Percentiles rank a stretch among this genome's conserved stretches.
phyloP scores from a whole-genome alignment of 2,888 invertebrate genomes.

The Eupithecia tripunctaria region DNA sequence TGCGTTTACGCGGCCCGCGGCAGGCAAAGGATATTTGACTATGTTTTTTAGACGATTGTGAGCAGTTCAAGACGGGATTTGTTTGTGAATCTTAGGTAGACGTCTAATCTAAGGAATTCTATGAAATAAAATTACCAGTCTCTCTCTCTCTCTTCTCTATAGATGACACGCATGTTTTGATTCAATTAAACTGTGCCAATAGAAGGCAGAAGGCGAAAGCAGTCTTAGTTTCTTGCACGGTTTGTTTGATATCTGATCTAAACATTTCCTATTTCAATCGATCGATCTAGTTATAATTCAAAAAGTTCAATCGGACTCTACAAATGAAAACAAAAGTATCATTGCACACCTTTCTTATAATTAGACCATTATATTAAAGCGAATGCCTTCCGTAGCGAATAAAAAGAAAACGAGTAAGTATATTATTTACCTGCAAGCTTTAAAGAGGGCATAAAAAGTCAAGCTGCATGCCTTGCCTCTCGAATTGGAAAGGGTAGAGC shows the following conservation, averaged over 20 bases:
- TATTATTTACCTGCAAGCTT: constrained; percentile 76
- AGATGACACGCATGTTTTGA: constrained; percentile 43
- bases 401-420: constrained; percentile 65
- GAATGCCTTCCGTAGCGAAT: constrained; percentile 58
- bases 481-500: constrained; percentile 69
- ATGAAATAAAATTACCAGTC: constrained; percentile 62
- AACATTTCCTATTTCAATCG: neutral
- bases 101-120: constrained; percentile 63
- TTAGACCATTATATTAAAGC: constrained; percentile 32
- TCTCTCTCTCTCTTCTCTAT: constrained; percentile 38
- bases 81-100: constrained; percentile 67
- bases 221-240: neutral
- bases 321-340: neutral
- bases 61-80: constrained; percentile 70
- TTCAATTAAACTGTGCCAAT: constrained; percentile 32
- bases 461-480: constrained; percentile 59
- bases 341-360: constrained; percentile 5
- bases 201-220: neutral
- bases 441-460: constrained; percentile 64
- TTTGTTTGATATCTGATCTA: neutral
- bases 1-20: constrained; percentile 71
- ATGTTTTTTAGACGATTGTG: constrained; percentile 77
- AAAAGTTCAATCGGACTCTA: constrained; percentile 4
- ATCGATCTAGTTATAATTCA: neutral
- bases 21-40: constrained; percentile 81